A percentile compares a stretch with the other conserved stretches of the same genome.
phyloP scores from a whole-genome alignment of 2,797 vertebrate genomes.

The Neosilurus hyrtlii region DNA sequence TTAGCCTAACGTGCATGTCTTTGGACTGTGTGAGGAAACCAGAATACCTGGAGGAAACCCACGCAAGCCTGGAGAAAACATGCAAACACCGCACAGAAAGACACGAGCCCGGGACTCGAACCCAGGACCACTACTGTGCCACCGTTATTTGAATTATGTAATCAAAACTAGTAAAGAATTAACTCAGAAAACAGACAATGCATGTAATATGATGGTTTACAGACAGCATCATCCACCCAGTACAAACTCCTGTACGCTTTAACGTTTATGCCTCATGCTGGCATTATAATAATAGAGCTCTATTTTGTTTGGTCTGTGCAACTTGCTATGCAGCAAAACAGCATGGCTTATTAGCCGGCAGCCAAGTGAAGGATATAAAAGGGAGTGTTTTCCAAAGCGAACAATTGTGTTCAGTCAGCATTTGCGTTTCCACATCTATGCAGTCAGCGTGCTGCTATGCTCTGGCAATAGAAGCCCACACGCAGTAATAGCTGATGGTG shows the following conservation, averaged over 20 bases:
- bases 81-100: too few relatives aligned
- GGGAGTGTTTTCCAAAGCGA: constrained; percentile 38
- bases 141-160: neutral
- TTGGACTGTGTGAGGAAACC: too few relatives aligned
- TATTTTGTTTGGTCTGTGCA: constrained; percentile 9
- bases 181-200: neutral
- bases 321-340: constrained; percentile 31
- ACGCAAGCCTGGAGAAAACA: too few relatives aligned
- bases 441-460: constrained; percentile 29
- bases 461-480: constrained; percentile 32
- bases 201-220: constrained; percentile 17
- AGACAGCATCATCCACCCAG: constrained; percentile 26
- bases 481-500: constrained; percentile 37
- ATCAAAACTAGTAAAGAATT: neutral
- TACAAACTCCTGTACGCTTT: neutral
- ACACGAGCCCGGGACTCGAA: too few relatives aligned
- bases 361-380: constrained; percentile 41
- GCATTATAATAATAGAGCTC: constrained; percentile 14
- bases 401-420: constrained; percentile 36
- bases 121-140: too few relatives aligned
- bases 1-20: too few relatives aligned
- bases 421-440: constrained; percentile 24
- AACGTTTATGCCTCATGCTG: constrained; percentile 17
- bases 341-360: constrained; percentile 35
- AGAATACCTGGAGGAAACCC: too few relatives aligned